Conservation (phyloP, 1,140 invertebrate genomes). For the Rhagoletis zephyria region DNA sequence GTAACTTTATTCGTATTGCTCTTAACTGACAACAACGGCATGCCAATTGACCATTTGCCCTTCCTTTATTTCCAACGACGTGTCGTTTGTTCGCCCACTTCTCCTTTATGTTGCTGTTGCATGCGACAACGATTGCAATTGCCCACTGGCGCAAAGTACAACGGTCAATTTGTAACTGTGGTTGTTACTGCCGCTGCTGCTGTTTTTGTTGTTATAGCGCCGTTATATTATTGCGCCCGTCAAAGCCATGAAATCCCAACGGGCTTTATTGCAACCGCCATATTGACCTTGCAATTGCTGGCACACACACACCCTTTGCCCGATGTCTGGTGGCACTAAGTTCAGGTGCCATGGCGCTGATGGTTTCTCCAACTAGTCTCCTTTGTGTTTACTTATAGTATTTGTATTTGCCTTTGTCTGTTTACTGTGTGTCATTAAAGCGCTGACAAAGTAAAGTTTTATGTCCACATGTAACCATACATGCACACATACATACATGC, state of each 20-base stretch:
- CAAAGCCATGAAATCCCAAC: conserved; percentile 4
- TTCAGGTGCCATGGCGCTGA: not conserved
- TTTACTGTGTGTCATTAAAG: conserved; percentile 29
- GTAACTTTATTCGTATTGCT: not conserved
- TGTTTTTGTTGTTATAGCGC: not conserved
- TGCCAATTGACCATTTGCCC: conserved; percentile 16
- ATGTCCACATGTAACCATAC: not conserved
- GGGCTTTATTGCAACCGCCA: conserved; percentile 19
- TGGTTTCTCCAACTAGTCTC: too few relatives aligned
- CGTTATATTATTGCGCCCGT: not conserved
- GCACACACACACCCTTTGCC: not conserved
- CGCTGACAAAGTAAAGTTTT: conserved; percentile 21
- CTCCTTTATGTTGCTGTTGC: not conserved
- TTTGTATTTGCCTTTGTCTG: not conserved
- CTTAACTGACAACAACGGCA: conserved; percentile 41
- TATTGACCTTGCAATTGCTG: conserved; percentile 29
- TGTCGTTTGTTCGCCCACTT: not conserved
- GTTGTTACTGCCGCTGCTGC: not conserved
- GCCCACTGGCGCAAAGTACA: not conserved
- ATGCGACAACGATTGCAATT: not conserved
- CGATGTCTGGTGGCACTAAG: too few relatives aligned
- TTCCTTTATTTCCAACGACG: not conserved
- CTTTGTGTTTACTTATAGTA: not conserved
- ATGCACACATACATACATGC: not conserved
- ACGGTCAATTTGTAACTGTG: not conserved